Evolutionary conservation across 2,797 vertebrate species (phyloP), one percentile per base, ranked within the genome.

Genomic region (Malacoraja senta): DNA sequence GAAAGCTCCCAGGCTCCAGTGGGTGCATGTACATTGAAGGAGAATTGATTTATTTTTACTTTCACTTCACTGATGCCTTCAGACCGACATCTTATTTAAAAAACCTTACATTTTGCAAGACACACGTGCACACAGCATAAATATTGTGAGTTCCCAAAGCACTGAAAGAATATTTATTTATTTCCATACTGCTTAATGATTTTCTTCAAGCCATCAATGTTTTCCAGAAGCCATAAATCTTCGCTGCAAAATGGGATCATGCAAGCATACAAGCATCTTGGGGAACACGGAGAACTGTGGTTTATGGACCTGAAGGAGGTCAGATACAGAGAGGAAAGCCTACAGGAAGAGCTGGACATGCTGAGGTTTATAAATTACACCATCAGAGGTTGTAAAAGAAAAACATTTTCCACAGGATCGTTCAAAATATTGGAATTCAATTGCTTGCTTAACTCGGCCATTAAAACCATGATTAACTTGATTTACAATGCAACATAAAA

Each of bases 31-130:
- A 92, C 44, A n/a, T 21, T 76, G 90, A 92, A 21, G 29, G 71
- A 38, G 2, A 17, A 92, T 76, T 92, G 90, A 92, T 92, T 92
- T 74, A 10, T 74, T 68, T 68, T 53, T 24, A 91, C 38, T 65
- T 72, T 26, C 90, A 91, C 35, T 35, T 38, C 35, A 74, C 35
- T 44, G 58, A 38, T 58, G 71, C 35, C 53, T 29, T 53, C 71
- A 38, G 13, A 29, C 10, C 76, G 90, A 29, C 24, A 92, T 58
- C 58, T 92, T 92, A 92, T 58, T 76, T 92, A 53, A n/a, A 92
- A 38, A 92, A 53, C 68, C 72, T 71, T 91, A 35, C 12, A 44
- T 21, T 10, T 91, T 91, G 35, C 35, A 44, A 21, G 6, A 9
- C 21, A 9, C 21, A 12, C 72, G 68, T 72, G 21, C 65, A 74